Base-by-base conservation (phyloP, 2,797 vertebrate genomes). In the Cichlasoma orientale region DNA sequence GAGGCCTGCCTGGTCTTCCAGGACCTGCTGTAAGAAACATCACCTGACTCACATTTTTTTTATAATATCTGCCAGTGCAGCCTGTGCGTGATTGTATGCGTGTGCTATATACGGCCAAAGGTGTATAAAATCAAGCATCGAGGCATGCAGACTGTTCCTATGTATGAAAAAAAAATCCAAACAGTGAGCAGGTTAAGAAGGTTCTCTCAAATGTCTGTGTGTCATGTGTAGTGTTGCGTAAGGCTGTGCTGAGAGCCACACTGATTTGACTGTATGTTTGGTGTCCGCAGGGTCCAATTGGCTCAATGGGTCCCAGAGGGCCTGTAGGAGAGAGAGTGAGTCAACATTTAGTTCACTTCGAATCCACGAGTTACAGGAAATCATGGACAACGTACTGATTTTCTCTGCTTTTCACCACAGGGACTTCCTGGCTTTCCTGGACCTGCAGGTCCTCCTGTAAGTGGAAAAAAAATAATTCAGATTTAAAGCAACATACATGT, bases 361-460 rank as follows among this genome's bases (percentile, higher is more conserved):
- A 38, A 71, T 68, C 54, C 1, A 74, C 21, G 13, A 50, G 8
- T 27, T 53, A 11, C 14, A 25, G 47, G 8, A 54, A 66, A 56
- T n/a, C 19, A 52, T 7, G 12, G 11, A 16, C 27, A 38, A 0
- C 36, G 12, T 27, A 18, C 13, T 78, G 31, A 78, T 59, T 69
- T 56, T 13, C 33, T 27, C n/a, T 56, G 4, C 23, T 4, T 54
- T 36, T 71, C 41, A 56, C 68, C 82, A 1, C 70, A 96, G 96
- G 96, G 96, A 83, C 95, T 96, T 56, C 95, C 94, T 83, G 96
- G 96, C 14, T 96, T 96, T 75, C 96, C 96, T 21, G 96, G 96
- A 61, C 89, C 93, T 69, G 1, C 92, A 69, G 96, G 96, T 79
- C 66, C 93, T 56, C 76, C 95, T 76, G 96, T 96, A 91, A 95